Conservation (phyloP, 1,140 invertebrate species). For the Eubasilissa regina region DNA sequence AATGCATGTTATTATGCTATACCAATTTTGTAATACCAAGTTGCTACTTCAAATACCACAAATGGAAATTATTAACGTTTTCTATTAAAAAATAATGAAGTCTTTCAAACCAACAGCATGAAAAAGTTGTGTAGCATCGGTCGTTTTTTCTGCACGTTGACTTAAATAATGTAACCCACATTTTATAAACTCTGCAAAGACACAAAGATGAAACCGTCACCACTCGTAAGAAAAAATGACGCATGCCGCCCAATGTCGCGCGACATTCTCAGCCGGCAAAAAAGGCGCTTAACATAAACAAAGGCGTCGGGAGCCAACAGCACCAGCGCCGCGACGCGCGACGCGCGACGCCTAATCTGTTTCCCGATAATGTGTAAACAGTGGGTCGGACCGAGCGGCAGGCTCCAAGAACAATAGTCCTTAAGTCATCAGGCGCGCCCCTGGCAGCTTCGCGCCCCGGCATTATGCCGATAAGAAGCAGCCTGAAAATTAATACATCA, state of each 20-base stretch:
- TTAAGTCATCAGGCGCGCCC: slow-evolving; percentile 60
- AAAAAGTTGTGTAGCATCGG: too few species aligned
- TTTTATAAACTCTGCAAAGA: neutral
- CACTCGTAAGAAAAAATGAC: slow-evolving; percentile 1
- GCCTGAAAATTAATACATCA: slow-evolving; percentile 72
- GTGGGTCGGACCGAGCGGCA: slow-evolving; percentile 35
- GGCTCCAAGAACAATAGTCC: slow-evolving; percentile 62
- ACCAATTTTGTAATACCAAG: too few species aligned
- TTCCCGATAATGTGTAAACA: slow-evolving; percentile 59
- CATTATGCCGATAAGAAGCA: slow-evolving; percentile 59
- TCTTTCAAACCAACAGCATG: too few species aligned
- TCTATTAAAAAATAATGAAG: too few species aligned
- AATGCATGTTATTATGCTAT: too few species aligned
- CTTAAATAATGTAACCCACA: neutral
- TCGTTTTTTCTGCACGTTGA: neutral
- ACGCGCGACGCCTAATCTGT: slow-evolving; percentile 56
- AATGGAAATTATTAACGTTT: too few species aligned
- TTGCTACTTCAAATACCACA: too few species aligned
- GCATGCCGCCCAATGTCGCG: neutral
- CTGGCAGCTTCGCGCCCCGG: slow-evolving; percentile 63
- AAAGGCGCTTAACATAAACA: slow-evolving; percentile 45
- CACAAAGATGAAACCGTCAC: slow-evolving; percentile 2
- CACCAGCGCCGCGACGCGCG: too few species aligned
- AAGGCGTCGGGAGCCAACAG: slow-evolving; percentile 1
- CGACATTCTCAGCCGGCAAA: slow-evolving; percentile 7